Conservation (phyloP, 2,888 invertebrate species). For the Polia nebulosa region DNA sequence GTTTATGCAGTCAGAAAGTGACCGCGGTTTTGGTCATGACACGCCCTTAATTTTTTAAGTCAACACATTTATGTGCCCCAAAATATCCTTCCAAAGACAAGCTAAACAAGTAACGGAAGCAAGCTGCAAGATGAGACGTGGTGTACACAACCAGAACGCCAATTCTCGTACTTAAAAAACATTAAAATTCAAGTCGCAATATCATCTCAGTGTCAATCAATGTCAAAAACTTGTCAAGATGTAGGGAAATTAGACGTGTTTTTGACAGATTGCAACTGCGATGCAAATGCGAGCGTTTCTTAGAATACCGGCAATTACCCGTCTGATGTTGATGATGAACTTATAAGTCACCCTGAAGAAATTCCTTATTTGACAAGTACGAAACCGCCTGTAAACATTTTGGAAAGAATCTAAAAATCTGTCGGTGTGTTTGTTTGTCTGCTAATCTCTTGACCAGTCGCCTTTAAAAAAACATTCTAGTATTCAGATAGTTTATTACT, state of each 20-base stretch:
- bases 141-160: conserved; percentile 9
- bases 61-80: neutral
- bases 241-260: no score
- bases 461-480: no score
- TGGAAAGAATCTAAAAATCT: conserved; percentile 2
- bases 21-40: neutral
- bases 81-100: conserved; percentile 1
- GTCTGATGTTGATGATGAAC: conserved; percentile 14
- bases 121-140: conserved; percentile 20
- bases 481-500: no score
- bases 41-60: neutral
- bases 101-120: conserved; percentile 14
- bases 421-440: neutral
- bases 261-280: no score
- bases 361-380: conserved; percentile 26
- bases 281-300: no score
- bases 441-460: no score
- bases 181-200: no score
- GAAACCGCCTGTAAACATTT: conserved; percentile 5
- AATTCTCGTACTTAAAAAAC: no score
- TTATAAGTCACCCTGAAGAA: conserved; percentile 7
- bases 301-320: no score
- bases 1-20: no score
- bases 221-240: no score
- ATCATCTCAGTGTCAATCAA: no score